These are phyloP conservation scores for Leucosticte australis DNA, from an alignment of 2,113 vertebrate species.

Conservation along the genomic window DNA sequence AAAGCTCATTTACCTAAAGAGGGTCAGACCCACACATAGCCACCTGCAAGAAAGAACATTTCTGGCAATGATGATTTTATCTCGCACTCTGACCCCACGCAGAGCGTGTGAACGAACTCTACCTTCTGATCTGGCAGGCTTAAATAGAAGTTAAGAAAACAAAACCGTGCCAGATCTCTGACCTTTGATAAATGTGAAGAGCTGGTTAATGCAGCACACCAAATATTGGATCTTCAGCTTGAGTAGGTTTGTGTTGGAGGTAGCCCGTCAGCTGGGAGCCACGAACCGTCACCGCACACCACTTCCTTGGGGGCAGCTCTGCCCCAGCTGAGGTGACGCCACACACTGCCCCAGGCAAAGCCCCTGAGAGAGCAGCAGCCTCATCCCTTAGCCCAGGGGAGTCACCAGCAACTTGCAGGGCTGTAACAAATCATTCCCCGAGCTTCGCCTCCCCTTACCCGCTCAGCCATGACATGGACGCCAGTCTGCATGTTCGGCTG, in stretches of 20 bases:
- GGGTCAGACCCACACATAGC: neutral
- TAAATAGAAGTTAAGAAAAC: neutral
- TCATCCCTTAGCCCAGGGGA: neutral
- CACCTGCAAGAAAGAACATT: neutral
- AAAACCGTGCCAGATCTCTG: neutral
- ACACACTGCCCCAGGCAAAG: neutral
- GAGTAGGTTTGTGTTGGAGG: neutral
- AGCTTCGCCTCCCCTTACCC: neutral
- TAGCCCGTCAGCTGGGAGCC: neutral
- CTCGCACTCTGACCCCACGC: neutral
- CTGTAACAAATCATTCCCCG: neutral
- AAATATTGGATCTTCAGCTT: neutral
- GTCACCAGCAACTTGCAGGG: accelerated
- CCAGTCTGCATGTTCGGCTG: neutral
- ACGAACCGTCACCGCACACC: neutral
- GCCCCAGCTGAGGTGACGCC: neutral
- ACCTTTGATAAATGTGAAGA: neutral
- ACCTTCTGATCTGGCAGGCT: neutral
- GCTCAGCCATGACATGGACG: accelerated
- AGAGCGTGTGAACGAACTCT: neutral
- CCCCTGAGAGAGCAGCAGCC: neutral
- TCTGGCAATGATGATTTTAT: neutral
- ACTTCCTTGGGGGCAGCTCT: neutral
- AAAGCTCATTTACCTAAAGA: neutral
- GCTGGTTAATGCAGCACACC: neutral